Evolutionary conservation across 2,113 vertebrate genomes (phyloP).

Genomic region (Triplophysa rosa): DNA sequence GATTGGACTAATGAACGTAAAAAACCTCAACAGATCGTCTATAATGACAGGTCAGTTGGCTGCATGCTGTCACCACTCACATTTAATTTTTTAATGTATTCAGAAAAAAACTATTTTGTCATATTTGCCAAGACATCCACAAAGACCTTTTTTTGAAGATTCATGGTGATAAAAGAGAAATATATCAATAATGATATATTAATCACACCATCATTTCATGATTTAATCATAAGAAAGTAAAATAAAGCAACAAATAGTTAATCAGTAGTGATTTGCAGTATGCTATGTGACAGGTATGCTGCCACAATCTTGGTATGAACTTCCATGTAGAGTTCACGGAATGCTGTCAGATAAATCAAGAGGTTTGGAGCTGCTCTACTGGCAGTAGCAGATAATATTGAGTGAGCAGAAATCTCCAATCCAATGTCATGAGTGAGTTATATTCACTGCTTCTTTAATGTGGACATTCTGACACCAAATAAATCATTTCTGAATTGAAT

Average conservation of each 20-base stretch:
- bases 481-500: slow-evolving; percentile 13
- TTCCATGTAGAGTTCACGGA: slow-evolving; percentile 7
- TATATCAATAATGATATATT: not conserved
- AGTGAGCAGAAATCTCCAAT: slow-evolving; percentile 24
- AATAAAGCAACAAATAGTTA: not conserved
- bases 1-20: not conserved
- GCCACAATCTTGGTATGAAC: not conserved
- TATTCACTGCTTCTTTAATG: not conserved
- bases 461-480: slow-evolving; percentile 20
- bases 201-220: not conserved
- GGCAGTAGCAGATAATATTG: slow-evolving; percentile 13
- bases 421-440: slow-evolving; percentile 22
- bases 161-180: not conserved
- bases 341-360: slow-evolving; percentile 26
- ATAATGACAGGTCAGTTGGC: no score
- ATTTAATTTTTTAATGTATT: no score
- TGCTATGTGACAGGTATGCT: not conserved
- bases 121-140: no score
- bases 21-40: not conserved
- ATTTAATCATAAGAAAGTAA: not conserved
- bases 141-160: no score
- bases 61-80: no score
- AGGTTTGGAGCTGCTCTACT: not conserved
- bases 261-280: not conserved
- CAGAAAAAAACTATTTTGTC: no score